Evolutionary conservation across 2,113 vertebrate species (phyloP).

Genomic region (Alaudala cheleensis): DNA sequence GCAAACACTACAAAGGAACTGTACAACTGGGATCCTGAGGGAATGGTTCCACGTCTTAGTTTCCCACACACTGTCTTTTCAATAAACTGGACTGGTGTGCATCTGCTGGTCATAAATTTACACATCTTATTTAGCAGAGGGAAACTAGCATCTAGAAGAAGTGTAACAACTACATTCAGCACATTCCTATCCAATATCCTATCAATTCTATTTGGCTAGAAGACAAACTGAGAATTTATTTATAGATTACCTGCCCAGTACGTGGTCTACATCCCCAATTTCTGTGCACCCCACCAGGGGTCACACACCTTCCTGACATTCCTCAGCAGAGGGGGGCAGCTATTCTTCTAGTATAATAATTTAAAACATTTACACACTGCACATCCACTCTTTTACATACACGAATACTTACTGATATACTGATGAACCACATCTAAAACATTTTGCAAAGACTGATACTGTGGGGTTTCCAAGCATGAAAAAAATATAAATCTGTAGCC

Average conservation of each 20-base stretch:
- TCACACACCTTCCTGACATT: conserved; percentile 81
- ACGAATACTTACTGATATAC: conserved; percentile 74
- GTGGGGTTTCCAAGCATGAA: conserved; percentile 31
- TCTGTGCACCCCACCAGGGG: conserved; percentile 74
- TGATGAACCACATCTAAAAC: conserved; percentile 76
- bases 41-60: not conserved
- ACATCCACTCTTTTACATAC: conserved; percentile 83
- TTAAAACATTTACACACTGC: conserved; percentile 91
- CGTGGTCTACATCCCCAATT: rapidly evolving
- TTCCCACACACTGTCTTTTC: not conserved
- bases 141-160: not conserved
- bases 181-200: not conserved
- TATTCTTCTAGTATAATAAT: conserved; percentile 91
- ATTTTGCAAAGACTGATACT: conserved; percentile 61
- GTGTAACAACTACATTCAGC: not conserved
- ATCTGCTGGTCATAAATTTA: not conserved
- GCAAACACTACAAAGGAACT: not conserved
- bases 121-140: not conserved
- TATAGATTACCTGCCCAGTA: not conserved
- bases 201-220: not conserved
- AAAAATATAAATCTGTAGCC: not conserved
- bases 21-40: not conserved
- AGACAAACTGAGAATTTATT: not conserved
- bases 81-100: not conserved
- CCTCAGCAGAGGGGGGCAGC: conserved; percentile 80